Percentiles rank a stretch among this genome's conserved stretches.
These are phyloP conservation scores for Drosophila malerkotliana DNA, from an alignment of 1,140 invertebrate species.

Conservation along the genomic window DNA sequence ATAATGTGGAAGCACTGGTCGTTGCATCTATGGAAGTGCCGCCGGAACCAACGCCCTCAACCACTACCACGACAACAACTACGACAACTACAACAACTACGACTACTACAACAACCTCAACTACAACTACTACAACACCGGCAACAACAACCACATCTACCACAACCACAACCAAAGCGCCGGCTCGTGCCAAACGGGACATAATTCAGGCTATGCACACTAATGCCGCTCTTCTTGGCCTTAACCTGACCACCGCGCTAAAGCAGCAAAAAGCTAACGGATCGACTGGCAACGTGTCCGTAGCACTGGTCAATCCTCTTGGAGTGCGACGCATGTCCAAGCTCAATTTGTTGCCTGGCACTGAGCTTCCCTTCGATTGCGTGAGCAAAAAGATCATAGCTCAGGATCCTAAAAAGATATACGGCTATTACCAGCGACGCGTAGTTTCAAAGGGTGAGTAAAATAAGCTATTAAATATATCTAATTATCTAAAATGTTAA, in stretches of 20 bases:
- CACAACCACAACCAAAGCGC: slow-evolving; percentile 40
- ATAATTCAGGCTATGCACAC: slow-evolving; percentile 64
- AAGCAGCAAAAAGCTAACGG: slow-evolving; percentile 58
- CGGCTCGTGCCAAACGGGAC: slow-evolving; percentile 60
- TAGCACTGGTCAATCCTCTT: slow-evolving; percentile 62
- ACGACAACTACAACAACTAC: slow-evolving; percentile 85
- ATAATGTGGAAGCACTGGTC: slow-evolving; percentile 89
- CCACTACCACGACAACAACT: slow-evolving; percentile 85
- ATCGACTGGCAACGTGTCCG: slow-evolving; percentile 33
- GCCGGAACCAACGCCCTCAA: slow-evolving; percentile 86
- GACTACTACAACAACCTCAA: slow-evolving; percentile 84
- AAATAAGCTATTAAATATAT: no score
- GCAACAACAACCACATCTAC: slow-evolving; percentile 59
- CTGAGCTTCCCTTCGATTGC: slow-evolving; percentile 86
- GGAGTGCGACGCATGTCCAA: slow-evolving; percentile 43
- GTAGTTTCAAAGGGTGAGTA: slow-evolving; percentile 87
- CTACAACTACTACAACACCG: slow-evolving; percentile 82
- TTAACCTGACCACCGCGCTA: slow-evolving; percentile 59
- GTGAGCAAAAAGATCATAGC: slow-evolving; percentile 86
- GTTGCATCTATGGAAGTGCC: slow-evolving; percentile 88
- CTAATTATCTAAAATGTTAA: no score
- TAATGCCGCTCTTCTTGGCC: slow-evolving; percentile 63
- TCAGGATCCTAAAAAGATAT: slow-evolving; percentile 87
- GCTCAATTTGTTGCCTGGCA: slow-evolving; percentile 38
- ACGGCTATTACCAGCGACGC: slow-evolving; percentile 89